Base-by-base conservation (phyloP, 2,113 vertebrate genomes). In the Collichthys lucidus region DNA sequence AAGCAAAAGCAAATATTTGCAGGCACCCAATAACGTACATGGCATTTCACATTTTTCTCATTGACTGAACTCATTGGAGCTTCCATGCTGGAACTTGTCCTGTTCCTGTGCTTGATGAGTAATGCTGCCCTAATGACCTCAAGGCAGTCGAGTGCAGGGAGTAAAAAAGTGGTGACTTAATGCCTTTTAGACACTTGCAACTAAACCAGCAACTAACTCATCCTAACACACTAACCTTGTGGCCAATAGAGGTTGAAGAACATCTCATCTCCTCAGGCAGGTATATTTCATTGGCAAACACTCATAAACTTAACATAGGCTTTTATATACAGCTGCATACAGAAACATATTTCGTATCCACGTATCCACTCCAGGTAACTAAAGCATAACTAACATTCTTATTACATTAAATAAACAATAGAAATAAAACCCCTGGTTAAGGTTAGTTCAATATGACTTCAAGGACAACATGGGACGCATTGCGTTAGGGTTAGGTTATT, bases 1-100 rank as follows among this genome's bases (percentile, higher is more conserved):
- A 76, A 50, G 47, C 22, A 62, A 66, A 44, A 66, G 57, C 74
- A 78, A 90, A 82, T 80, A 87, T 80, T 87, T 83, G 60, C 44
- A 72, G 17, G 50, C 56, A 77, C 44, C 47, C 35, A 57, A 8
- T 24, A 57, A 79, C 56, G 66, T 20, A 76, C 60, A 42, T 46
- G 60, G 46, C 71, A 17, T 76, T 67, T 77, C n/a, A 46, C 57
- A 72, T 87, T 81, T 81, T 76, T 88, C 60, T 75, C 61, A 56
- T 31, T 65, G 64, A n/a, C 55, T 74, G 42, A 80, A 74, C 59
- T 22, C 44, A 50, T 4, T 49, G 10, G 44, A 63, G 68, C 69
- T 29, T 15, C 50, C 80, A 61, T 44, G 83, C 63, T 79, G 22
- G 50, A 67, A 86, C 90, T 24, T 26, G 78, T 69, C 71, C 53